Percentiles rank a stretch among this genome's conserved stretches.
These are phyloP conservation scores for Clarias magur DNA, from an alignment of 2,113 vertebrate genomes.

Conservation along the genomic window DNA sequence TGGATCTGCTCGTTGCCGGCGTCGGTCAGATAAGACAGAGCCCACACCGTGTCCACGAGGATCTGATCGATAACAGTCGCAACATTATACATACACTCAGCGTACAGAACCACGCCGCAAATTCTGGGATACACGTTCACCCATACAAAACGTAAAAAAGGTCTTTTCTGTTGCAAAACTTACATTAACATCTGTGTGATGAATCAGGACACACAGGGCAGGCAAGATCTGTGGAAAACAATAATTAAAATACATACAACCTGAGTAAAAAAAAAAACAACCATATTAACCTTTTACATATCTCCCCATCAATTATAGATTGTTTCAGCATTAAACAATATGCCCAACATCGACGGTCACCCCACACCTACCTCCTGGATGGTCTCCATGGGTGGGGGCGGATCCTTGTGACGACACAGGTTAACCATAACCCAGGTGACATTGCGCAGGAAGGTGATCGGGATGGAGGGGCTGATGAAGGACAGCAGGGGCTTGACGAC, in stretches of 20 bases:
- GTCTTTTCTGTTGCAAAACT: slow-evolving; percentile 66
- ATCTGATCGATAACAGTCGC: slow-evolving; percentile 76
- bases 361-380: slow-evolving; percentile 88
- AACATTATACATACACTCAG: slow-evolving; percentile 2
- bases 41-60: slow-evolving; percentile 98
- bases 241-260: not conserved
- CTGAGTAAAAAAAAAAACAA: not conserved
- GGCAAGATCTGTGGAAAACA: slow-evolving; percentile 84
- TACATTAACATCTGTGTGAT: slow-evolving; percentile 98
- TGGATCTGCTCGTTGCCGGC: slow-evolving; percentile 99
- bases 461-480: slow-evolving; percentile 99
- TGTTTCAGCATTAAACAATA: not conserved
- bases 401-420: slow-evolving; percentile 97
- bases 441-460: slow-evolving; percentile 98
- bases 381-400: slow-evolving; percentile 97
- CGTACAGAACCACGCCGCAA: not conserved
- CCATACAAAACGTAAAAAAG: not conserved
- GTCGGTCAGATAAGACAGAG: slow-evolving; percentile 96
- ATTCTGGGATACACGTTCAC: not conserved
- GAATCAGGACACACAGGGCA: slow-evolving; percentile 94
- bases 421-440: slow-evolving; percentile 99
- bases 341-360: not conserved
- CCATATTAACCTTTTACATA: not conserved
- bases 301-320: not conserved
- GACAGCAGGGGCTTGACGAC: slow-evolving; percentile 96